Conservation (phyloP, 2,797 vertebrate genomes). For the Danio albolineatus region DNA sequence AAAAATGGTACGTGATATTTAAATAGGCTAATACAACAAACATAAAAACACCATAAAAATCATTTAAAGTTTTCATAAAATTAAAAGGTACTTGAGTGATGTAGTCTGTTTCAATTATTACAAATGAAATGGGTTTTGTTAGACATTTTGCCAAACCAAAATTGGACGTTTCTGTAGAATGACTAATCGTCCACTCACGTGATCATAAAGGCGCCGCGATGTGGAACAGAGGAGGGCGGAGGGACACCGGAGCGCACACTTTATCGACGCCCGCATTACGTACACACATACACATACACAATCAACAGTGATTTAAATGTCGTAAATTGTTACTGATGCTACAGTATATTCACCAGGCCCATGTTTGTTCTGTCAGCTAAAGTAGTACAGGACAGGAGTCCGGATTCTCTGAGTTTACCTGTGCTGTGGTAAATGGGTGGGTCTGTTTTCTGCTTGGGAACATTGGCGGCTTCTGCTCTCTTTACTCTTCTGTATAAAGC, state of each 20-base stretch:
- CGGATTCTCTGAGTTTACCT: not conserved
- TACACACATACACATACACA: too few relatives aligned
- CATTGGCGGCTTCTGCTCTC: not conserved
- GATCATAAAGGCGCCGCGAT: not conserved
- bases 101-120: too few relatives aligned
- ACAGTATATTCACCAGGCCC: not conserved
- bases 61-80: too few relatives aligned
- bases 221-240: too few relatives aligned
- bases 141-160: too few relatives aligned
- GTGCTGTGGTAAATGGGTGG: conserved; percentile 4
- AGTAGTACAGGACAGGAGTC: not conserved
- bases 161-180: too few relatives aligned
- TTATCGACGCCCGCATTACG: not conserved
- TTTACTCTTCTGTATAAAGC: not conserved
- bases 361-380: not conserved
- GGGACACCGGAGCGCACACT: not conserved
- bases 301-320: not conserved
- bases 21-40: too few relatives aligned
- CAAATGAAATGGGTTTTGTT: too few relatives aligned
- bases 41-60: too few relatives aligned
- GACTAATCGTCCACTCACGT: not conserved
- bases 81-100: too few relatives aligned
- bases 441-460: not conserved
- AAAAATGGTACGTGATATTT: too few relatives aligned
- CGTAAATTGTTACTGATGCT: not conserved